phyloP scores from a whole-genome alignment of 2,888 invertebrate genomes.

The Onthophagus sagittarius region DNA sequence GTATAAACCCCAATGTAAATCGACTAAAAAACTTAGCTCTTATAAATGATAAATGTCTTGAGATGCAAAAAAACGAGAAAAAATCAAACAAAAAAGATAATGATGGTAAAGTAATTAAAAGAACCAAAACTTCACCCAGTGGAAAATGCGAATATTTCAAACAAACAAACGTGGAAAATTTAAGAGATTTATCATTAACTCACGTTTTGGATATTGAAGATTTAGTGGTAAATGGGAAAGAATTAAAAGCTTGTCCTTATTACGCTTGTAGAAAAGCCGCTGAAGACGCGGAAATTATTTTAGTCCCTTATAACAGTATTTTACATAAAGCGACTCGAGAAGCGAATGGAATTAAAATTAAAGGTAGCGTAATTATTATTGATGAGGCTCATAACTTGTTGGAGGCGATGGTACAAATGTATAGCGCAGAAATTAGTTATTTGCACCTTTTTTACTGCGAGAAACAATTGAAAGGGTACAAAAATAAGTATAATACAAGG shows the following conservation, averaged over 20 bases:
- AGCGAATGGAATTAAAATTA: conserved; percentile 66
- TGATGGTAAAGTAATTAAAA: conserved; percentile 62
- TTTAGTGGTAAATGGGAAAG: conserved; percentile 63
- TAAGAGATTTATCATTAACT: conserved; percentile 62
- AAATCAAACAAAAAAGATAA: conserved; percentile 55
- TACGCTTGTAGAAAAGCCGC: conserved; percentile 83
- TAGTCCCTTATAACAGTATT: conserved; percentile 75
- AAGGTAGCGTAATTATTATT: conserved; percentile 77
- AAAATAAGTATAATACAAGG: conserved; percentile 65
- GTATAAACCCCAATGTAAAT: conserved; percentile 78
- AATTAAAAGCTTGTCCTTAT: conserved; percentile 85
- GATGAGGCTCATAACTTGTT: conserved; percentile 97
- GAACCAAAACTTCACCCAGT: conserved; percentile 52
- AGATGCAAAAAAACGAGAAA: conserved; percentile 65
- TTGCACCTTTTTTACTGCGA: conserved; percentile 63
- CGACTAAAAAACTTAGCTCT: conserved; percentile 69
- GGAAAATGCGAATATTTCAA: conserved; percentile 68
- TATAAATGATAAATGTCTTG: conserved; percentile 88
- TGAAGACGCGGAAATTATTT: conserved; percentile 77
- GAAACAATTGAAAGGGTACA: conserved; percentile 67
- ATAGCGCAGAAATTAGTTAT: conserved; percentile 70
- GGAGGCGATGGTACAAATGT: conserved; percentile 83
- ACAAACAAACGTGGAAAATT: conserved; percentile 56
- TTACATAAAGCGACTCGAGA: conserved; percentile 74
- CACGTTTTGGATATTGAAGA: conserved; percentile 88